Percentiles rank a stretch among this genome's conserved stretches.
Conservation (phyloP, 1,140 invertebrate species). For the Hyles vespertilio region DNA sequence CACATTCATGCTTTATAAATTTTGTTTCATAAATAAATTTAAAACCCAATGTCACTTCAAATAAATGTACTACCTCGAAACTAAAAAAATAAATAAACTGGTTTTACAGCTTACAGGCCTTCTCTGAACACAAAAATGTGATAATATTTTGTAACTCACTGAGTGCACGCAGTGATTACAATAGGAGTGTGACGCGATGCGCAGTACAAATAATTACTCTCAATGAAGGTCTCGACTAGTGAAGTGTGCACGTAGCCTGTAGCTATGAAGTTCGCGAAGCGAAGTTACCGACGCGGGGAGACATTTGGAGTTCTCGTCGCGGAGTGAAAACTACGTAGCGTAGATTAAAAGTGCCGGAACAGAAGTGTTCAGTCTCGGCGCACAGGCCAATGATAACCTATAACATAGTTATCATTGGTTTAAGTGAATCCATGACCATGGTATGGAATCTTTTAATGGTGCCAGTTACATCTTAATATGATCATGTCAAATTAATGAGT, state of each 20-base stretch:
- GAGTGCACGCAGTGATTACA: conserved; percentile 72
- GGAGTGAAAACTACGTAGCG: conserved; percentile 72
- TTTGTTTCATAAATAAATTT: too few species aligned
- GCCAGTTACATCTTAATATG: not conserved
- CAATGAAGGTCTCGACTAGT: conserved; percentile 63
- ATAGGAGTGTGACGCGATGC: conserved; percentile 58
- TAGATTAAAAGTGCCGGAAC: conserved; percentile 74
- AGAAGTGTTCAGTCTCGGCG: conserved; percentile 71
- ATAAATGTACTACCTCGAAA: conserved; percentile 9
- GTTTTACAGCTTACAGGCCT: conserved; percentile 11
- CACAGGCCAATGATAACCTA: conserved; percentile 76
- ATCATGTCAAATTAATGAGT: not conserved
- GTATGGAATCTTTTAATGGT: conserved; percentile 54
- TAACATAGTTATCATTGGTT: conserved; percentile 76
- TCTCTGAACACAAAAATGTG: conserved; percentile 57
- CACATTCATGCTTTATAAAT: too few species aligned
- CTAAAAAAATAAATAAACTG: conserved; percentile 1
- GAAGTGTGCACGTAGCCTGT: conserved; percentile 66
- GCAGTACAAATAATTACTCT: conserved; percentile 60
- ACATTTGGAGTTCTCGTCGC: conserved; percentile 65
- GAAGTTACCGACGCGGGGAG: conserved; percentile 66
- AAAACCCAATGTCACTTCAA: too few species aligned
- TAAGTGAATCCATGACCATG: conserved; percentile 56
- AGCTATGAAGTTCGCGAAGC: conserved; percentile 65
- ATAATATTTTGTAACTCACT: conserved; percentile 73